Evolutionary conservation across 2,888 invertebrate species (phyloP).

Genomic region (Criorhina ranunculi): DNA sequence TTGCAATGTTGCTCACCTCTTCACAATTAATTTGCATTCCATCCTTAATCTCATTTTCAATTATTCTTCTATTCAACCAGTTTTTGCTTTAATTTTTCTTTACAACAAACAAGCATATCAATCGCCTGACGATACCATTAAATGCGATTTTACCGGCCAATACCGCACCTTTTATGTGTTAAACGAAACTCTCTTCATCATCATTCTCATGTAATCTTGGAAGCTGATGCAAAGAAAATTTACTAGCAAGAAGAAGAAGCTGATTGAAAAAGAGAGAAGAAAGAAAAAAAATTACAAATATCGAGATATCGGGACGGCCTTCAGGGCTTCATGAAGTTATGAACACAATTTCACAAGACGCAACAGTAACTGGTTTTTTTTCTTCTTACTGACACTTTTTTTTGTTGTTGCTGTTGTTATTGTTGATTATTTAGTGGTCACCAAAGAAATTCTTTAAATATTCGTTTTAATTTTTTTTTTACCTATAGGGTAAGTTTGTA

Average conservation of each 20-base stretch:
- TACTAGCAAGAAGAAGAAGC: slow-evolving; percentile 17
- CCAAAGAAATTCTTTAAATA: slow-evolving; percentile 54
- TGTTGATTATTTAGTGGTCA: slow-evolving; percentile 28
- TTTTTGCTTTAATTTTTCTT: not conserved
- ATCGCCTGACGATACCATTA: slow-evolving; percentile 45
- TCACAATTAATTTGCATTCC: slow-evolving; percentile 46
- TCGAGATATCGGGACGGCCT: slow-evolving; percentile 58
- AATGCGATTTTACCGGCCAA: slow-evolving; percentile 52
- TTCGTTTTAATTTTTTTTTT: slow-evolving; percentile 28
- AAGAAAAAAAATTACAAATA: slow-evolving; percentile 31
- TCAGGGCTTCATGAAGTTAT: slow-evolving; percentile 70
- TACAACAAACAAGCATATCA: slow-evolving; percentile 53
- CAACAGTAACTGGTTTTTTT: slow-evolving; percentile 65
- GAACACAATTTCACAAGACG: slow-evolving; percentile 64
- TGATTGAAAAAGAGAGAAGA: not conserved
- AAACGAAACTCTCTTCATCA: slow-evolving; percentile 20
- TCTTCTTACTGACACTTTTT: slow-evolving; percentile 11
- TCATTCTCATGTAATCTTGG: slow-evolving; percentile 17
- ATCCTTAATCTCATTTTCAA: slow-evolving; percentile 18
- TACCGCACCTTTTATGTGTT: slow-evolving; percentile 62
- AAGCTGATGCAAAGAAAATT: slow-evolving; percentile 23
- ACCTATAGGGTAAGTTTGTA: slow-evolving; percentile 4
- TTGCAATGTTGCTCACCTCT: slow-evolving; percentile 23
- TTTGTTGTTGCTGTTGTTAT: slow-evolving; percentile 7
- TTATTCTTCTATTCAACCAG: not conserved